A percentile compares a stretch with the other conserved stretches of the same genome.
Conservation (phyloP, 2,888 invertebrate species). For the Caenorhabditis wallacei region DNA sequence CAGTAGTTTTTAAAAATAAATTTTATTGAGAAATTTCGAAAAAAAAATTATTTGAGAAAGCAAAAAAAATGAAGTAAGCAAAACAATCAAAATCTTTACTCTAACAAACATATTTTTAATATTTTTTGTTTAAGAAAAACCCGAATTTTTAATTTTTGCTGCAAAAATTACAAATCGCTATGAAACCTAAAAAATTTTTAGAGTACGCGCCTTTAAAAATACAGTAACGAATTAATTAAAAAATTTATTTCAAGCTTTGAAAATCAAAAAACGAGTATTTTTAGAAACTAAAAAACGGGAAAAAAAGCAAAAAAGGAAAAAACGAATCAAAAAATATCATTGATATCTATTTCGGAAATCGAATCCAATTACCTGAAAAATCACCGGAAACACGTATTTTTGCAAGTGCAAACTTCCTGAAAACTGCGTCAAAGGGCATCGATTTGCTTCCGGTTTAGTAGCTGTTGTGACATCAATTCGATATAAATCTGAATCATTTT, state of each 20-base stretch:
- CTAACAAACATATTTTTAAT: no score
- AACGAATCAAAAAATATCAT: background rate
- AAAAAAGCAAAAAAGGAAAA: background rate
- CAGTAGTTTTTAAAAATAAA: background rate
- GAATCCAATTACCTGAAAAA: slow-evolving; percentile 4
- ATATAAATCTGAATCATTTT: slow-evolving; percentile 18
- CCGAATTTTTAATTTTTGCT: no score
- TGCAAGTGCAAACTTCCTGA: slow-evolving; percentile 27
- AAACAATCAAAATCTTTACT: no score
- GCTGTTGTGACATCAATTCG: slow-evolving; percentile 23
- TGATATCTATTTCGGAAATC: slow-evolving; percentile 12
- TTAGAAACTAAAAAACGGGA: background rate
- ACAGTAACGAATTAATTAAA: background rate
- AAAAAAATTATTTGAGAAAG: no score
- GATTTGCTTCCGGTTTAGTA: slow-evolving; percentile 32
- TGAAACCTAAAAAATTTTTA: slow-evolving; percentile 3
- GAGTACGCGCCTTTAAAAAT: slow-evolving; percentile 10
- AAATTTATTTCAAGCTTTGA: background rate
- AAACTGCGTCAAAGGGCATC: slow-evolving; percentile 28
- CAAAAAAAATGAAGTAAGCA: no score
- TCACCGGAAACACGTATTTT: slow-evolving; percentile 40
- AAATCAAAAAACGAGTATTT: background rate
- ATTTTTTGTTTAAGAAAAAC: no score
- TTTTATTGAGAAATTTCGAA: no score
- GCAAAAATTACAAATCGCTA: no score